Base-by-base conservation (phyloP, 2,888 invertebrate genomes). In the Drosophila crucigera region DNA sequence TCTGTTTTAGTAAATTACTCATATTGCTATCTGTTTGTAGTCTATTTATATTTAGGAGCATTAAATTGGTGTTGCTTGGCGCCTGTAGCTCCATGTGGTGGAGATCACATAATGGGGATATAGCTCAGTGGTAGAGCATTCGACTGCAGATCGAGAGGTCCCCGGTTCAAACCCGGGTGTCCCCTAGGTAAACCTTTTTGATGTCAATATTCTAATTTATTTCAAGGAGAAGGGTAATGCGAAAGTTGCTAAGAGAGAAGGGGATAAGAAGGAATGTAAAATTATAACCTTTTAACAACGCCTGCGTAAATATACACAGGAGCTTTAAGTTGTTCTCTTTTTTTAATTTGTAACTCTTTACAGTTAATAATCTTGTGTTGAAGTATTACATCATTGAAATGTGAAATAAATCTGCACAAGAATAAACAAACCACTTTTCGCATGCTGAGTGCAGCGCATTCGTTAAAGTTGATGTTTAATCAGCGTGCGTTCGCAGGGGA, bases 111-210 rank as follows among this genome's bases (percentile, higher is more conserved):
- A 3, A 11, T 68, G 68, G 84, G 83, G 83, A 81, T 83, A 84
- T 83, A 84, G 83, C 83, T 83, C 84, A 83, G 64, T 52, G 68
- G 52, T 68, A 58, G 56, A 68, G 22, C 11, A 78, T 78, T 83
- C 89, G 84, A 89, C 86, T 89, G 80, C 78, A 86, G 72, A 82
- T 78, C 80, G 83, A 89, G 84, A 84, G 87, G 86, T 83, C 91
- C 91, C 89, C 91, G 91, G 88, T 89, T 89, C 88, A 91, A 90
- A 89, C 87, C 88, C 89, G 89, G 89, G 89, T 90, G 91, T 79
- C 78, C 78, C 81, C 81, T 79, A 28, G 33, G 58, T 64, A 62
- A 56, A 53, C 43, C 56, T 80, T 76, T 79, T 80, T 28, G 22
- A 1, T 28, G 1, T 30, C 28, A 33, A 31, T 22, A 33, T 2